Base-by-base conservation (phyloP, 2,113 vertebrate genomes). In the Balaenoptera acutorostrata region DNA sequence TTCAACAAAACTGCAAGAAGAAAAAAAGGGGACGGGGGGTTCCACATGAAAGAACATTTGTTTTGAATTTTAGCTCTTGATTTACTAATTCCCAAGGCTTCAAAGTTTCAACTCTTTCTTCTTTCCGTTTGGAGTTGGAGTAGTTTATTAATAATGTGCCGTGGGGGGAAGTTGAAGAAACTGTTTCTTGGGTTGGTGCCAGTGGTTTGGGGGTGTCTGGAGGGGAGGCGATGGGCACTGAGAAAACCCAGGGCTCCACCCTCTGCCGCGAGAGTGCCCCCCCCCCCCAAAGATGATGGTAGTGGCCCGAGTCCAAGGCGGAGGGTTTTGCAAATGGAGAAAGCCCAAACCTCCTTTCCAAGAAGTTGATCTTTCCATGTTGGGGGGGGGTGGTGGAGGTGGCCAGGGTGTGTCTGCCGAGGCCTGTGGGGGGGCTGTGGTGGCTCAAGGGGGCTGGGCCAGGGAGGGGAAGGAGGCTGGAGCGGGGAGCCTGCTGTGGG, bases 11-110 rank as follows among this genome's bases (percentile, higher is more conserved):
- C 93, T 92, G 97, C 93, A 95, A n/a, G 78, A 84, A 90, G 68
- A 33, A 59, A 39, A 44, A 94, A 77, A 59, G 25, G 8, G 6
- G 17, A 33, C 95, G 95, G 59, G 57, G 59, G 23, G 86, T 97
- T 97, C 96, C 97, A 98, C 98, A 98, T 98, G 98, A 98, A 99
- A 98, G 98, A 98, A 98, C 98, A 98, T 99, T 99, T 99, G 98
- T 99, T 99, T 99, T 99, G 98, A 98, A 99, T 99, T 99, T 99
- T 89, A 96, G 97, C 97, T 97, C 98, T 98, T 98, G 98, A 98
- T 99, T 99, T 98, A 98, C 98, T 98, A 98, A 98, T 98, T 98
- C 98, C 98, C 98, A 98, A 97, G 98, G 97, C 57, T 91, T 98
- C 98, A 98, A 98, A 98, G 77, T 93, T 92, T 95, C 92, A 97